Base-by-base conservation (phyloP, 2,888 invertebrate genomes). In the Nasonia oneida region DNA sequence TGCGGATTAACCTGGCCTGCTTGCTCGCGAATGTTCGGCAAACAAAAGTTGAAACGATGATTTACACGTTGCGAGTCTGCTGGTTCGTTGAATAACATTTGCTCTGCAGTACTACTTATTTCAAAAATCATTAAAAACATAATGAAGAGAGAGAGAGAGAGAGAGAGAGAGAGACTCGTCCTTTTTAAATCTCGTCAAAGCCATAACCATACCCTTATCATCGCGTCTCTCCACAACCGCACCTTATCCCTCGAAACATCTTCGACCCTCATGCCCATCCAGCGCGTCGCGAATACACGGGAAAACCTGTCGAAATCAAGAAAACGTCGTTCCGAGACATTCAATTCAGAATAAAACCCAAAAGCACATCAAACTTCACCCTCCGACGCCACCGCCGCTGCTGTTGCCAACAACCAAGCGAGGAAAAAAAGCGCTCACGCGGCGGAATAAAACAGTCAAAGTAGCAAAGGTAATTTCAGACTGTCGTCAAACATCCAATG, bases 381-480 rank as follows among this genome's bases (percentile, higher is more conserved):
- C 67, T 67, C 29, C 57, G 57, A 47, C 47, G 47, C 57, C 3
- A 5, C 4, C 3, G 18, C 15, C 12, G 12, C 0, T 3, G 64
- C 23, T 23, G 29, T 3, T 33, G 67, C 67, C 67, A 67, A 67
- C 67, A 67, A 67, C 67, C 15, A 12, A 64, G 23, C 64, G 29
- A n/a, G n/a, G n/a, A 15, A 3, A 18, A 6, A 57, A 57, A 57
- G 14, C 33, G n/a, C 57, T 4, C n/a, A 3, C 14, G 10, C 64
- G 1, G 67, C 29, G 15, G 29, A 67, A 67, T 67, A 67, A 14
- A 80, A 80, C 79, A 47, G 70, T 5, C 37, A 70, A 70, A 71
- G 77, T 57, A 79, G 74, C 39, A 74, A 71, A 83, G 77, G 53
- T 77, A 86, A 83, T 85, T 84, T 82, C 73, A 80, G 83, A 84